Evolutionary conservation across 2,797 vertebrate species (phyloP).

Genomic region (Sebastes oblongus): DNA sequence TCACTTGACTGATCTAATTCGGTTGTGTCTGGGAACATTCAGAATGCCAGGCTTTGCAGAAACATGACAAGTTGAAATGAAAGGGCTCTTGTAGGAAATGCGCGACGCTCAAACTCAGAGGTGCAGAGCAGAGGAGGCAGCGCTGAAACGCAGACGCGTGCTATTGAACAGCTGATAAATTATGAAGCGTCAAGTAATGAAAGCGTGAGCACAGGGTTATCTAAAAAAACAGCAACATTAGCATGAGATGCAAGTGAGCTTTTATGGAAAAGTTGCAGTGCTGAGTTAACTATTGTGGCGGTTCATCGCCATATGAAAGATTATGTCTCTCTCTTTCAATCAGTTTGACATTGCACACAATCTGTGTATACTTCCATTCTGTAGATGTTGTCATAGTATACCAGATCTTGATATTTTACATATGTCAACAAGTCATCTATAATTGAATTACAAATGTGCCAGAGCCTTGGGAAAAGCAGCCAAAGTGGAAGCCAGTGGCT

Average conservation of each 20-base stretch:
- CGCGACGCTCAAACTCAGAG: conserved; percentile 42
- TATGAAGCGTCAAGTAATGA: conserved; percentile 54
- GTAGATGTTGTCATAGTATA: background rate
- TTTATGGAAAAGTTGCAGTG: conserved; percentile 8
- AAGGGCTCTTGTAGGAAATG: conserved; percentile 64
- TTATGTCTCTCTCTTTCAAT: background rate
- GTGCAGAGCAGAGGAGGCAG: conserved; percentile 29
- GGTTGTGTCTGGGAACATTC: conserved; percentile 73
- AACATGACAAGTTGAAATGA: conserved; percentile 76
- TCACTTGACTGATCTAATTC: conserved; percentile 81
- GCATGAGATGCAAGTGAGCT: conserved; percentile 22
- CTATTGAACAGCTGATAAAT: conserved; percentile 56
- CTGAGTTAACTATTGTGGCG: background rate
- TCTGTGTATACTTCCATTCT: background rate
- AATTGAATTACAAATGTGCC: conserved; percentile 42
- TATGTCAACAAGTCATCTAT: conserved; percentile 20
- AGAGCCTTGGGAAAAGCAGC: conserved; percentile 9
- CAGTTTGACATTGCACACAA: background rate
- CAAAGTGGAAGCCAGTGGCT: conserved; percentile 10
- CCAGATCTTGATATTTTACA: conserved; percentile 12
- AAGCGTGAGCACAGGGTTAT: conserved; percentile 35
- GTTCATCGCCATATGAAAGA: background rate
- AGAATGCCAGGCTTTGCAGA: conserved; percentile 65
- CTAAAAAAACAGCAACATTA: conserved; percentile 34
- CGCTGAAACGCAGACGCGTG: conserved; percentile 43